These are phyloP conservation scores for Arvicanthis niloticus DNA, from an alignment of 2,113 vertebrate species.

Conservation along the genomic window DNA sequence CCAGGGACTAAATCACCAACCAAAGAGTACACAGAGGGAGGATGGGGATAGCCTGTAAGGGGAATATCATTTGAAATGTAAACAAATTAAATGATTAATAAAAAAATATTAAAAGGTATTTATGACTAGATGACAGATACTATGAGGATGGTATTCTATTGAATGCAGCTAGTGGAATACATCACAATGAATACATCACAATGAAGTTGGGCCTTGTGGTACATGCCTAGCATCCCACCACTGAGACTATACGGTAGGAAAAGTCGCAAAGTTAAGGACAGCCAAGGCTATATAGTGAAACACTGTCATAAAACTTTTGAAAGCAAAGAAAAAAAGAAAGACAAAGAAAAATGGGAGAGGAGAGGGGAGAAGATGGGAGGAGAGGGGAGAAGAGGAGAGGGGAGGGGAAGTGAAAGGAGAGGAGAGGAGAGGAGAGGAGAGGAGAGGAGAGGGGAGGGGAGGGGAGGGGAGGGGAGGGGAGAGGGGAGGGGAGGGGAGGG, in stretches of 20 bases:
- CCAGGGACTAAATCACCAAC: no score
- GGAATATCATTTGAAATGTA: no score
- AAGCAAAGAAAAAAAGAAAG: background rate
- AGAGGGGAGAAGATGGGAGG: background rate
- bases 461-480: accelerated
- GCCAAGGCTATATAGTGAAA: background rate
- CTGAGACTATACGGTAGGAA: background rate
- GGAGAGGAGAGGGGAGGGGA: background rate
- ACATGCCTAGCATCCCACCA: no score
- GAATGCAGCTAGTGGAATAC: background rate
- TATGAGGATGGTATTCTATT: background rate
- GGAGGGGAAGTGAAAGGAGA: no score
- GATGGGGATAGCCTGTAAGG: no score
- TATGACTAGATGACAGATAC: no score
- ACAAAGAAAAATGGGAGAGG: no score
- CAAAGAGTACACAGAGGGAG: no score
- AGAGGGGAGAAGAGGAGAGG: background rate
- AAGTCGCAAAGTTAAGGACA: background rate
- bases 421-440: no score
- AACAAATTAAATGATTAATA: no score
- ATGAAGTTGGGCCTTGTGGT: background rate
- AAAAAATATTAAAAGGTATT: no score
- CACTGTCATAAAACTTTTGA: background rate
- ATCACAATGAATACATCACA: background rate
- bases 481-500: no score